Base-by-base conservation (phyloP, 2,113 vertebrate species). In the Pungitius pungitius region DNA sequence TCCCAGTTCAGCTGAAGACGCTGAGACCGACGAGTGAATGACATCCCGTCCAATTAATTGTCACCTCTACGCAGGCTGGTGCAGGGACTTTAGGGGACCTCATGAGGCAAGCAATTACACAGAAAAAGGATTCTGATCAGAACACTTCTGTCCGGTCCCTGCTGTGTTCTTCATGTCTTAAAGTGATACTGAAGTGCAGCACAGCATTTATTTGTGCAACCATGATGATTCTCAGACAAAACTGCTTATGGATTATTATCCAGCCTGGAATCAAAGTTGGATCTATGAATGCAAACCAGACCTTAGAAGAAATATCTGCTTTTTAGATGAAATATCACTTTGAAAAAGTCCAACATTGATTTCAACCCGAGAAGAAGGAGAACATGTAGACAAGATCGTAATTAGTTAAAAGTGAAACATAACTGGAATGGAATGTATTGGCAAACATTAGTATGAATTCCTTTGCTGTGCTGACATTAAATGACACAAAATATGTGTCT, bases 21-120 rank as follows among this genome's bases (percentile, higher is more conserved):
- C 80, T 63, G 85, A 86, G 77, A 77, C 75, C 69, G 67, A 69
- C 62, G 83, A 90, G 82, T 90, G 87, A 91, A 83, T 88, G 90
- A 81, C 82, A 89, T 89, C 87, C 86, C 62, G 85, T 83, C 85
- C 90, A 92, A 91, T 92, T 92, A 91, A 83, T 62, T 87, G 87
- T 86, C 90, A 88, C 82, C 86, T 84, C 82, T 54, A 62, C 75
- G 72, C 59, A 73, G 71, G 63, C 66, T 68, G 65, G 62, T 64
- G 81, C 73, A 20, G 76, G 61, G 78, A 80, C 75, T 78, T 69
- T 66, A 87, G 80, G 74, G 73, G 86, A 76, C 85, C 88, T 83
- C 86, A 87, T 49, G 82, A 91, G 86, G 87, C 91, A 84, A 83
- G 85, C 84, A 87, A 87, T 90, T 89, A 89, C 73, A 75, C 12